Conservation (phyloP, 2,888 invertebrate genomes). For the Ormyrus nitidulus region DNA sequence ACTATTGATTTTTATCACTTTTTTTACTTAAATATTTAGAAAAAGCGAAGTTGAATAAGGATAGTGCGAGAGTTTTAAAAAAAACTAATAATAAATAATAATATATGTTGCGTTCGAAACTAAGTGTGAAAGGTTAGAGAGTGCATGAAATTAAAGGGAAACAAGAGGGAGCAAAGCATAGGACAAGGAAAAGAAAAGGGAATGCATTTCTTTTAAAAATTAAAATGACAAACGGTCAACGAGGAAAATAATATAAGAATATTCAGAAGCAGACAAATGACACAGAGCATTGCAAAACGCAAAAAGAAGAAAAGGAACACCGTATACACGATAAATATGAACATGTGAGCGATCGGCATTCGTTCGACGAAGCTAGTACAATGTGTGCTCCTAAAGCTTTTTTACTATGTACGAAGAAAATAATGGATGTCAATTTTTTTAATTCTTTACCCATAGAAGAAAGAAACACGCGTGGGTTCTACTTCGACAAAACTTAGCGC, state of each 20-base stretch:
- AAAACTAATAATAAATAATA: slow-evolving; percentile 44
- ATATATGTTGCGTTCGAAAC: slow-evolving; percentile 47
- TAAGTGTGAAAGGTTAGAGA: slow-evolving; percentile 50
- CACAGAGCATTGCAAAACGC: slow-evolving; percentile 5
- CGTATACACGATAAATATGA: slow-evolving; percentile 31
- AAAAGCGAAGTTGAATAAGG: slow-evolving; percentile 45
- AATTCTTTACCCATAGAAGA: slow-evolving; percentile 40
- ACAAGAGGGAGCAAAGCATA: neutral
- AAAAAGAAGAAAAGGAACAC: slow-evolving; percentile 15
- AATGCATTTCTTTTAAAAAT: slow-evolving; percentile 44
- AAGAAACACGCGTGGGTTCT: slow-evolving; percentile 34
- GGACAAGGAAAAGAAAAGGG: slow-evolving; percentile 16
- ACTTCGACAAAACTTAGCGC: slow-evolving; percentile 46
- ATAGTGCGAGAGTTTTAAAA: slow-evolving; percentile 44
- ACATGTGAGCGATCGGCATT: slow-evolving; percentile 39
- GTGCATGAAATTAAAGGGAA: slow-evolving; percentile 33
- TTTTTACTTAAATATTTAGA: slow-evolving; percentile 62
- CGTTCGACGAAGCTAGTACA: slow-evolving; percentile 41
- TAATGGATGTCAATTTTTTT: slow-evolving; percentile 53
- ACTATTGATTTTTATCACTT: slow-evolving; percentile 65
- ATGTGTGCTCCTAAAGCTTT: slow-evolving; percentile 51
- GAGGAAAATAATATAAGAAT: slow-evolving; percentile 17
- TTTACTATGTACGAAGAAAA: slow-evolving; percentile 47
- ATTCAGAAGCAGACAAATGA: slow-evolving; percentile 21
- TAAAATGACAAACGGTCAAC: slow-evolving; percentile 19